Evolutionary conservation across 1,140 invertebrate species (phyloP).

Genomic region (Brachionus sp.): DNA sequence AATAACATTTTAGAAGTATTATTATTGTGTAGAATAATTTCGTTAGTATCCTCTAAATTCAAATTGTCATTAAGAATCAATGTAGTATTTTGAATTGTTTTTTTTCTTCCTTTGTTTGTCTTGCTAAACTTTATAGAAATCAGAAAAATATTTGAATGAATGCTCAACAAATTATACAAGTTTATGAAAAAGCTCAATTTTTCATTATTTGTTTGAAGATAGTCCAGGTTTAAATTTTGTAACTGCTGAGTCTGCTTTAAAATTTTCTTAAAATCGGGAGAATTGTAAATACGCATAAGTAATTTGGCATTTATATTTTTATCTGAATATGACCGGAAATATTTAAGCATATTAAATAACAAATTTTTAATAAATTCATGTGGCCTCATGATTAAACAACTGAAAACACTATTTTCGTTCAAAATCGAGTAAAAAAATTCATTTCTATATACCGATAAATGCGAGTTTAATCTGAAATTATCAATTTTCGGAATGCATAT

Average conservation of each 20-base stretch:
- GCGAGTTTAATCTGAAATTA: background rate
- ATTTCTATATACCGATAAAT: background rate
- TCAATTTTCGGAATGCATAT: background rate
- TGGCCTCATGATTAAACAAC: constrained; percentile 46
- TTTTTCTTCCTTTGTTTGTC: background rate
- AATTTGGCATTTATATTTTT: constrained; percentile 49
- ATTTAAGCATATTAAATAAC: constrained; percentile 47
- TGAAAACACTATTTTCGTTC: constrained; percentile 30
- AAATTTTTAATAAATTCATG: constrained; percentile 49
- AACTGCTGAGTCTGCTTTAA: constrained; percentile 48
- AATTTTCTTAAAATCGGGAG: constrained; percentile 49
- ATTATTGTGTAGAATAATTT: background rate
- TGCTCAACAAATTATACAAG: constrained; percentile 54
- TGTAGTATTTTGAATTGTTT: background rate
- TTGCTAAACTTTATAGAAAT: background rate
- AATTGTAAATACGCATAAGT: constrained; percentile 49
- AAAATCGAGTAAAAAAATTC: constrained; percentile 42
- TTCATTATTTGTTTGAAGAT: constrained; percentile 49
- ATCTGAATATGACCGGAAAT: background rate
- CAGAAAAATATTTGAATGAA: constrained; percentile 49
- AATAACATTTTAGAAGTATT: background rate
- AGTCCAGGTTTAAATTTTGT: constrained; percentile 50
- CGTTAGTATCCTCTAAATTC: background rate
- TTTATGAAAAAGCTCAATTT: constrained; percentile 55
- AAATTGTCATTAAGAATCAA: background rate